Base-by-base conservation (phyloP, 2,113 vertebrate genomes). In the Onychostruthus taczanowskii region DNA sequence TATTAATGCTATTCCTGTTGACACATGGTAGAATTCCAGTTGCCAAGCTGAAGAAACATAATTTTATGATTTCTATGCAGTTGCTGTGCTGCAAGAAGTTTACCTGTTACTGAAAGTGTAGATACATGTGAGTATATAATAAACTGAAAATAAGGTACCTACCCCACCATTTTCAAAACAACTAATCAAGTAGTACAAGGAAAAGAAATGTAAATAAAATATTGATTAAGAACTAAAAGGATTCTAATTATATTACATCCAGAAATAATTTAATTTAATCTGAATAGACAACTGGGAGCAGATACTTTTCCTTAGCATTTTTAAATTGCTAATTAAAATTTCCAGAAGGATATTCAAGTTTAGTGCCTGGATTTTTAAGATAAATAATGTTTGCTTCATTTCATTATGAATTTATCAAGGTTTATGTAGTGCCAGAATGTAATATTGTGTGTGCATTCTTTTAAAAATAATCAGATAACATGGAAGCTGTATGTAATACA, bases 141-240 rank as follows among this genome's bases (percentile, higher is more conserved):
- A 96, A 96, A 94, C 68, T 70, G 70, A 76, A 89, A 91, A 97
- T 87, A 92, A 92, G 64, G 53, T 89, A 86, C 67, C 59, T 91
- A 90, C 64, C 39, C 94, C 70, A 70, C 43, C 26, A 16, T 90
- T 89, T 95, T 94, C 78, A 92, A 93, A 95, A 97, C 50, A 96
- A 79, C 47, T 94, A 97, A 97, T 96, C 92, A 97, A 94, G 55
- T 26, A 84, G 74, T 92, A 61, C 37, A 88, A 87, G 91, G 84
- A 98, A 97, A 97, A 98, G 92, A 95, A 97, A 96, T 93, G 90
- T 94, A 97, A 98, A 97, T 98, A 98, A 98, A 97, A 97, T 98
- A 98, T 97, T 98, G 96, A 98, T 98, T 97, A 98, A 95, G 89
- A 98, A 89, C 96, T 98, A 97, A 98, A 98, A 98, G 97, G 95